phyloP scores from a whole-genome alignment of 2,888 invertebrate genomes.

The Orthosia cruda region DNA sequence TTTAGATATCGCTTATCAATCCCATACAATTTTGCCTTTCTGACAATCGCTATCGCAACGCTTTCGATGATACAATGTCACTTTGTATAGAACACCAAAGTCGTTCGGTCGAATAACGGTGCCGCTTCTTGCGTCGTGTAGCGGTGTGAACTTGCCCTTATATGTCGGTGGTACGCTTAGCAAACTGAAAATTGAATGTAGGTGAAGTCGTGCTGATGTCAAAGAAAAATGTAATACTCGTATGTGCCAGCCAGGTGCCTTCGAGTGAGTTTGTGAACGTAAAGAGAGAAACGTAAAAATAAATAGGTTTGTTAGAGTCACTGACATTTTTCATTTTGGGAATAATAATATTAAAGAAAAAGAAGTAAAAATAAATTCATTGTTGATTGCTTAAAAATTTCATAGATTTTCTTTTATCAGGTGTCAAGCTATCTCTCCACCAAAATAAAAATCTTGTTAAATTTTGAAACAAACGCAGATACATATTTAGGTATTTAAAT shows the following conservation, averaged over 20 bases:
- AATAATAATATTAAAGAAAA: neutral
- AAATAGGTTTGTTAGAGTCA: neutral
- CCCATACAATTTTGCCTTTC: no score
- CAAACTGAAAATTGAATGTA: slow-evolving; percentile 43
- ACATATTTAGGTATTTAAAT: no score
- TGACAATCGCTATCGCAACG: neutral
- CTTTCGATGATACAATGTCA: no score
- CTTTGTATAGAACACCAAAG: neutral
- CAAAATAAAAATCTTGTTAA: no score
- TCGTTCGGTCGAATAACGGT: neutral
- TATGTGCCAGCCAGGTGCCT: slow-evolving; percentile 51
- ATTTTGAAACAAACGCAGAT: no score
- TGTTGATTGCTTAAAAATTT: no score
- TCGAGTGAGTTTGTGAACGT: slow-evolving; percentile 6
- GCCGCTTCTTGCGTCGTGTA: neutral
- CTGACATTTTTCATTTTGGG: neutral
- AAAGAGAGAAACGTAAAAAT: slow-evolving; percentile 1
- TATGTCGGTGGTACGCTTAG: slow-evolving; percentile 27
- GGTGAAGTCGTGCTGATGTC: slow-evolving; percentile 44
- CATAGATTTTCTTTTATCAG: no score
- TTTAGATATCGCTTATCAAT: no score
- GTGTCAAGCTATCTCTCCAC: no score
- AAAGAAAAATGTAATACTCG: slow-evolving; percentile 54
- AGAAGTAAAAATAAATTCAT: no score
- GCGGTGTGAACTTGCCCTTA: neutral